These are phyloP conservation scores for Pentalonia nigronervosa DNA, from an alignment of 1,140 invertebrate genomes.

Conservation along the genomic window DNA sequence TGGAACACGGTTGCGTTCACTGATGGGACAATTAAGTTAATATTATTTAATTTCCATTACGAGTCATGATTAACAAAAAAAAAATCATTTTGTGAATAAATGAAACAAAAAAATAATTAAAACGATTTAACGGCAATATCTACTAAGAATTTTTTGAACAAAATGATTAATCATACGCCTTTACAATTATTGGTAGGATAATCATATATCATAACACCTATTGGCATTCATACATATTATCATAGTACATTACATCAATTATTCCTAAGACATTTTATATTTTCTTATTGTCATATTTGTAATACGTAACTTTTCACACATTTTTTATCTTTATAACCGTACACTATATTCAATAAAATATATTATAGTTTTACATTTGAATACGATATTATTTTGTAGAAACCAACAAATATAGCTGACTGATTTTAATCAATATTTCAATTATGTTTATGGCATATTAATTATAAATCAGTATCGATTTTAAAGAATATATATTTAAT, in stretches of 20 bases:
- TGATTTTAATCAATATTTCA: neutral
- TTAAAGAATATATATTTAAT: neutral
- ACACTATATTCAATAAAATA: neutral
- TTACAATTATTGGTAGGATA: neutral
- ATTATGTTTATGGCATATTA: neutral
- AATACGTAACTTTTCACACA: neutral
- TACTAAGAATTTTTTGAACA: neutral
- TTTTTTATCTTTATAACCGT: neutral
- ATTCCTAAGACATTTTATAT: neutral
- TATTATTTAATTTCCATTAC: neutral
- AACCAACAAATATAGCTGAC: neutral
- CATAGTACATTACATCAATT: neutral
- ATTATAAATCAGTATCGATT: neutral
- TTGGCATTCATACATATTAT: neutral
- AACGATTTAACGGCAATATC: neutral
- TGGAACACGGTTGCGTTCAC: neutral
- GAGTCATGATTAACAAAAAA: neutral
- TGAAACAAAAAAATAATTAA: neutral
- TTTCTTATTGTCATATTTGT: neutral
- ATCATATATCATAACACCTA: neutral
- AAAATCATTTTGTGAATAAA: neutral
- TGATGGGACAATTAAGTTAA: neutral
- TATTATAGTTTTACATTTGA: neutral
- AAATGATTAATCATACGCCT: neutral
- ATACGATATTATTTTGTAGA: neutral